Evolutionary conservation across 2,888 invertebrate species (phyloP), one percentile per base, ranked within the genome.

Genomic region (Taenaris catops): DNA sequence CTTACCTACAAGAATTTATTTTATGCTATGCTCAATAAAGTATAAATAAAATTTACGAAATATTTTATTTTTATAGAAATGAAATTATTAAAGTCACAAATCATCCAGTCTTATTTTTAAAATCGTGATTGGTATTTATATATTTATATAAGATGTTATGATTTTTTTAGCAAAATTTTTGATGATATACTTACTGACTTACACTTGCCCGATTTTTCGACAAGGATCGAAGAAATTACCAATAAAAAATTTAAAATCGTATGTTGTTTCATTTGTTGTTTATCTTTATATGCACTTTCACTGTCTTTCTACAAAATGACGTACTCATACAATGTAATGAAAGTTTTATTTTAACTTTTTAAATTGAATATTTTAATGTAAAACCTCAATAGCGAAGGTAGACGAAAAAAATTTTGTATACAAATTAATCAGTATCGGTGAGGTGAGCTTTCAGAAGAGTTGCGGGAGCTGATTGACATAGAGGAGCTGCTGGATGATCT

Each of bases 401-500:
- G n/a, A n/a, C n/a, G n/a, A n/a, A n/a, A n/a, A n/a, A n/a, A 14
- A 14, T 14, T 9, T 1, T 8, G n/a, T 8, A 4, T 10, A 21
- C 14, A n/a, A 8, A 29, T 14, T 12, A 20, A 6, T 28, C 28
- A 45, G 31, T 43, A 46, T 8, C 42, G 41, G 9, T 26, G 25
- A 40, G 47, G 34, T 17, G 51, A 44, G 20, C 34, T 46, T 1
- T 76, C 71, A 2, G 45, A 45, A 5, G 79, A 76, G 1, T 58
- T 55, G 2, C 57, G 49, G 0, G 79, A 78, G 8, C 61, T 56
- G 8, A 70, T 52, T 0, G 83, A 80, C 1, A 65, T 55, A 0
- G 74, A 72, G 1, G 81, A 76, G 0, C 58, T 68, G 34, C 78
- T 79, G 6, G 68, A 56, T 3, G 68, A 56, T 6, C 78, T 58